phyloP scores from a whole-genome alignment of 1,140 invertebrate genomes.

The Tachypleus tridentatus region DNA sequence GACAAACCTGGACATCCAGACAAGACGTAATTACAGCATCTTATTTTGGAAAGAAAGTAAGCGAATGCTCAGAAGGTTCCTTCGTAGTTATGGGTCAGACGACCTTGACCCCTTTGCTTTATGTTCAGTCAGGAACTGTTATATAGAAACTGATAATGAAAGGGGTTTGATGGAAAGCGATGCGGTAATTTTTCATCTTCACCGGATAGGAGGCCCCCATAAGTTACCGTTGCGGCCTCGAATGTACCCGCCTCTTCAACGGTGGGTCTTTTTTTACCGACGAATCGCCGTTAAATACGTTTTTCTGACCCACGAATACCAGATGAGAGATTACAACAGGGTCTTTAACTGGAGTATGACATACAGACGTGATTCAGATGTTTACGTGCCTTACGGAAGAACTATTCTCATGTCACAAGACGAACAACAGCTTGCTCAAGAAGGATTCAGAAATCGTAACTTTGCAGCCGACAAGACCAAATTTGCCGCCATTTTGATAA shows the following conservation, averaged over 20 bases:
- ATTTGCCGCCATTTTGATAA: conserved; percentile 43
- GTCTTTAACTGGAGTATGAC: conserved; percentile 65
- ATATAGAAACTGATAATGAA: conserved; percentile 35
- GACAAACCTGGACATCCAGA: no score
- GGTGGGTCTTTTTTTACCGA: conserved; percentile 26
- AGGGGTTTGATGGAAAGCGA: conserved; percentile 35
- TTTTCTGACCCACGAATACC: conserved; percentile 31
- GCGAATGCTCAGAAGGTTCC: conserved; percentile 23
- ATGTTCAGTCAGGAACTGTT: conserved; percentile 44
- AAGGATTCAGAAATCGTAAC: neutral
- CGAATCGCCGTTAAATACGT: conserved; percentile 21
- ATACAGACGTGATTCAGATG: conserved; percentile 51
- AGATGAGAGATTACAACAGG: conserved; percentile 37
- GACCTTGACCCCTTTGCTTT: conserved; percentile 38
- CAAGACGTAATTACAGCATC: conserved; percentile 20
- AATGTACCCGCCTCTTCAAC: conserved; percentile 12
- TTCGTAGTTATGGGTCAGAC: conserved; percentile 18
- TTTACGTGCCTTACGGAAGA: conserved; percentile 52
- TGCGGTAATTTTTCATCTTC: conserved; percentile 45
- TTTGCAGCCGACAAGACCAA: conserved; percentile 35
- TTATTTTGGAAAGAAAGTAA: conserved; percentile 25
- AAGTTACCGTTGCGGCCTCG: conserved; percentile 9
- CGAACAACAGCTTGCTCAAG: neutral
- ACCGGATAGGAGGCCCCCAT: conserved; percentile 31
- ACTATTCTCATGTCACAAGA: conserved; percentile 3